These are phyloP conservation scores for Trachelipus rathkii DNA, from an alignment of 1,140 invertebrate genomes.

Conservation along the genomic window DNA sequence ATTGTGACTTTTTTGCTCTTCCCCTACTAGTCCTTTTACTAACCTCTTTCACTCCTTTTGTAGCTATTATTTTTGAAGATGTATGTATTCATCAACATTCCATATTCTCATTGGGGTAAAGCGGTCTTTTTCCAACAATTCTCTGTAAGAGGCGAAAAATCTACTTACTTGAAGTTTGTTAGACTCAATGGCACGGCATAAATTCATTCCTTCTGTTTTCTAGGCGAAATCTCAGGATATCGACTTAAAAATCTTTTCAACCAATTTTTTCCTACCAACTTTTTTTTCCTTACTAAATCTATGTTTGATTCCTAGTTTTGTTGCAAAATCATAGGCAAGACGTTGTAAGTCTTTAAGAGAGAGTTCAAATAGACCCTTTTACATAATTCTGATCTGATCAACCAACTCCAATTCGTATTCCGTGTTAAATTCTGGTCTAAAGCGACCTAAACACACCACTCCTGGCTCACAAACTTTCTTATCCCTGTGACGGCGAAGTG, in stretches of 20 bases:
- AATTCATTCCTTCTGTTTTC: conserved; percentile 9
- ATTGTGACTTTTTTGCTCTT: conserved; percentile 51
- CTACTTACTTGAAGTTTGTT: conserved; percentile 12
- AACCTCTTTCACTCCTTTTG: conserved; percentile 51
- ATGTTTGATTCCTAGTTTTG: neutral
- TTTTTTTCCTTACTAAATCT: too few relatives aligned
- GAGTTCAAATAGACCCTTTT: neutral
- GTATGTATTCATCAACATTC: conserved; percentile 56
- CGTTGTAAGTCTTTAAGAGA: neutral
- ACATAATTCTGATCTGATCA: neutral
- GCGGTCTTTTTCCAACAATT: conserved; percentile 43
- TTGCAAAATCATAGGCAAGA: neutral
- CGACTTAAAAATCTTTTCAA: neutral
- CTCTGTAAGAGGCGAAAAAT: neutral
- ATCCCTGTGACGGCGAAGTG: neutral
- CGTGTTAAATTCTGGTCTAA: neutral
- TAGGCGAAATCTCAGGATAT: conserved; percentile 12
- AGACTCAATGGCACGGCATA: conserved; percentile 3
- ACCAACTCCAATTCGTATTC: too few relatives aligned
- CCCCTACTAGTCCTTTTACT: conserved; percentile 51
- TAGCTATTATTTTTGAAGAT: conserved; percentile 50
- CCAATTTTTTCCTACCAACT: neutral
- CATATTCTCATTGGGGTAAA: conserved; percentile 49
- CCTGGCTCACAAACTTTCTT: neutral
- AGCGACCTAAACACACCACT: neutral